Evolutionary conservation across 2,888 invertebrate species (phyloP).

Genomic region (Ormyrus nitidulus): DNA sequence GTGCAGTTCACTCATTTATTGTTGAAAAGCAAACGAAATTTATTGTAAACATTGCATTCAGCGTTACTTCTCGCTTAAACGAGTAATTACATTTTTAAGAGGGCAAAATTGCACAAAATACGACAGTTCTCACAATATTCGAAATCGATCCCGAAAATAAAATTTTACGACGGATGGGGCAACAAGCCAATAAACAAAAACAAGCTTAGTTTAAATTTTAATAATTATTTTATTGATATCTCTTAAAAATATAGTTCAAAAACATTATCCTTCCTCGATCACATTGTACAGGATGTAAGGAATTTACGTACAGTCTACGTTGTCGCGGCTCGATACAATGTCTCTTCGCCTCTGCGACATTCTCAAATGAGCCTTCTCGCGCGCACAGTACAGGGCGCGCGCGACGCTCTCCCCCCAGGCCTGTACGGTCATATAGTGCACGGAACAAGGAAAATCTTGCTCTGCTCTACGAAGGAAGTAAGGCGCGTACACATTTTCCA

Average conservation of each 20-base stretch:
- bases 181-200: background rate
- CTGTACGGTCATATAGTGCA: background rate
- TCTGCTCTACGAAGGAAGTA: too few species aligned
- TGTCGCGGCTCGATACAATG: background rate
- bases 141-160: too few species aligned
- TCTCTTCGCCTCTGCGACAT: background rate
- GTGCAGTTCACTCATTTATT: too few species aligned
- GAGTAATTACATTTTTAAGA: too few species aligned
- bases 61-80: too few species aligned
- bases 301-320: background rate
- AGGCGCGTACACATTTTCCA: too few species aligned
- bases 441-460: conserved; percentile 1
- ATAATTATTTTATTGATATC: conserved; percentile 1
- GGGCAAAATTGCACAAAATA: too few species aligned
- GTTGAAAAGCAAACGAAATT: too few species aligned
- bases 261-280: conserved; percentile 1
- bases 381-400: background rate
- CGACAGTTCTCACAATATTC: too few species aligned
- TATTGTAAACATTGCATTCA: too few species aligned
- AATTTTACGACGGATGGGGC: too few species aligned
- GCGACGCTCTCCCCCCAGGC: background rate
- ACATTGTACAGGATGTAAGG: background rate
- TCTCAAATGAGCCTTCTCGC: conserved; percentile 6
- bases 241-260: conserved; percentile 19
- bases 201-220: background rate